phyloP scores from a whole-genome alignment of 1,140 invertebrate genomes.

The Pristionchus pacificus region DNA sequence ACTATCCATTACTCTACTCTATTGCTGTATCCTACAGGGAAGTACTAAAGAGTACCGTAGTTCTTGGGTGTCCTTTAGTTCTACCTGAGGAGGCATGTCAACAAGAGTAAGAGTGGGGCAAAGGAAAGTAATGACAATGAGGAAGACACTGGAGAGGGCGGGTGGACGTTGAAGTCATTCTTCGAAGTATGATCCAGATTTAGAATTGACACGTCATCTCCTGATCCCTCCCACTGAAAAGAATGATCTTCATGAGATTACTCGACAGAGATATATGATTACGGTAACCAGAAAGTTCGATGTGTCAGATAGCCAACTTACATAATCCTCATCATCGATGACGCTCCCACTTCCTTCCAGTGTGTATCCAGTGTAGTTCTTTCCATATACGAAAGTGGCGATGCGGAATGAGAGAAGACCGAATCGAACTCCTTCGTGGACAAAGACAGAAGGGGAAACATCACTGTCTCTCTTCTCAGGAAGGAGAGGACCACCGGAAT shows the following conservation, averaged over 20 bases:
- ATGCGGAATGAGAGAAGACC: background rate
- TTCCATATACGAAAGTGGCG: background rate
- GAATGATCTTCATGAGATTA: too few relatives aligned
- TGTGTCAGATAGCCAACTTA: background rate
- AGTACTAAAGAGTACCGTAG: too few relatives aligned
- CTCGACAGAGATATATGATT: too few relatives aligned
- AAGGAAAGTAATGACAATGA: too few relatives aligned
- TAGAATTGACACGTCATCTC: background rate
- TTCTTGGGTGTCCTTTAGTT: too few relatives aligned
- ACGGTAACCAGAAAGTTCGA: background rate
- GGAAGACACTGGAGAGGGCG: background rate
- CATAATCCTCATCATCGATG: background rate
- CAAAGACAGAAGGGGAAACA: too few relatives aligned
- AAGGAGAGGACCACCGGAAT: too few relatives aligned
- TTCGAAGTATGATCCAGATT: background rate
- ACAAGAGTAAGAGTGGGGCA: too few relatives aligned
- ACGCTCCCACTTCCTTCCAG: background rate
- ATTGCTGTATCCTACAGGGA: too few relatives aligned
- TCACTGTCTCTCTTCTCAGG: too few relatives aligned
- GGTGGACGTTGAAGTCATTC: background rate
- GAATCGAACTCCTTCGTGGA: background rate
- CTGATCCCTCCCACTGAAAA: background rate
- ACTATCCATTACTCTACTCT: too few relatives aligned
- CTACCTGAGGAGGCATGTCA: too few relatives aligned
- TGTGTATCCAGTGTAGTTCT: background rate